phyloP scores from a whole-genome alignment of 2,797 vertebrate genomes.

The Meda fulgida region DNA sequence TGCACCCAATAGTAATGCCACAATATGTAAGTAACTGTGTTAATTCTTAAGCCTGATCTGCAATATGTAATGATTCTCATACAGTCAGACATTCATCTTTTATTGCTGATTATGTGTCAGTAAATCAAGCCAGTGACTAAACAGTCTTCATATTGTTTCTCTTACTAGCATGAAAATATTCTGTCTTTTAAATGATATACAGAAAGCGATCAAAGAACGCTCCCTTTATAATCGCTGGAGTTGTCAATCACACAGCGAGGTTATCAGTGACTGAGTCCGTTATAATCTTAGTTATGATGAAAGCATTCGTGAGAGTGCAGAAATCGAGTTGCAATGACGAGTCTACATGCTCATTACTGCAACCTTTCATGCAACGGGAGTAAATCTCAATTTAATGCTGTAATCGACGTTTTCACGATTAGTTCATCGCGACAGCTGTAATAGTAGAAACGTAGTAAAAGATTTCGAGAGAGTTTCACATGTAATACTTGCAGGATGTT shows the following conservation, averaged over 20 bases:
- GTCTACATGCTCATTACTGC: background rate
- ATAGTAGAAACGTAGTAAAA: background rate
- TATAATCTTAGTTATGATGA: background rate
- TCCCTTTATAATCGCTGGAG: too few relatives aligned
- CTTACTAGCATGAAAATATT: background rate
- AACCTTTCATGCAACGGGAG: background rate
- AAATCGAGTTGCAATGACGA: background rate
- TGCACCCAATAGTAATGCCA: background rate
- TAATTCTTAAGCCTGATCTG: background rate
- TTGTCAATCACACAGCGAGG: too few relatives aligned
- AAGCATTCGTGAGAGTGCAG: background rate
- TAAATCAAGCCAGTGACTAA: background rate
- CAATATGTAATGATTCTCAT: background rate
- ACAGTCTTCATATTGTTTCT: background rate
- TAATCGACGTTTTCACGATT: background rate
- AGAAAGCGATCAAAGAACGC: too few relatives aligned
- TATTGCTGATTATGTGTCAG: background rate
- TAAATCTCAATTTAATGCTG: background rate
- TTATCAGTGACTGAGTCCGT: background rate
- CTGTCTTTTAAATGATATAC: too few relatives aligned
- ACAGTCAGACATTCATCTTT: too few relatives aligned
- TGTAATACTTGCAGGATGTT: slow-evolving; percentile 2
- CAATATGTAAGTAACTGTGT: background rate
- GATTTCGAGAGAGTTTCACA: background rate
- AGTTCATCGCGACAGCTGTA: background rate